A percentile compares a stretch with the other conserved stretches of the same genome.
Evolutionary conservation across 2,797 vertebrate genomes (phyloP).

Genomic region (Platalea minor): DNA sequence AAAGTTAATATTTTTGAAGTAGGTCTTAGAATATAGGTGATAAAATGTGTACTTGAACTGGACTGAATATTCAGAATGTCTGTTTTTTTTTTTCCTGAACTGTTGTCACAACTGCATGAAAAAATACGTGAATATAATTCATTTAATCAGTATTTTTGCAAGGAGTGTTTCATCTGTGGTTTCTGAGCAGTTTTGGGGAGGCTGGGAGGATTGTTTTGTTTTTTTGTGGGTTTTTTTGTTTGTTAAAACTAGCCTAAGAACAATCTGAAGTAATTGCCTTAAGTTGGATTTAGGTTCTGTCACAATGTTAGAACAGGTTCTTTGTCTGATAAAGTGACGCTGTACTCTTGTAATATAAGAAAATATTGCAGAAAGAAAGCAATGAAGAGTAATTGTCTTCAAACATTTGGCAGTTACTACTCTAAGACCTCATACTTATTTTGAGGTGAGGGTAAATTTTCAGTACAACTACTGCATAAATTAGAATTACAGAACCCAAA

Average conservation of each 20-base stretch:
- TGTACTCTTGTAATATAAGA: not conserved
- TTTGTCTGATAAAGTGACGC: slow-evolving; percentile 44
- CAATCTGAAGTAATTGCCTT: not conserved
- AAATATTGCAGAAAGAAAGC: slow-evolving; percentile 1
- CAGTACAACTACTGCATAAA: not conserved
- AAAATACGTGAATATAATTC: not conserved
- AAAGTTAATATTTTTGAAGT: not conserved
- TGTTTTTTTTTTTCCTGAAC: not conserved
- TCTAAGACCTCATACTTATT: not conserved
- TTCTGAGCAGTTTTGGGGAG: not conserved
- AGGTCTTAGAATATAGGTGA: not conserved
- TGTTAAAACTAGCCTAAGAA: not conserved
- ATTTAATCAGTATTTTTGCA: not conserved
- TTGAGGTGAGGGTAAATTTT: not conserved
- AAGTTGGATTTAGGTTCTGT: not conserved
- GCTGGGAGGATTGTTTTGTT: not conserved
- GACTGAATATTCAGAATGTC: not conserved
- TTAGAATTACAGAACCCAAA: not conserved
- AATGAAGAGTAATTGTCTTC: not conserved
- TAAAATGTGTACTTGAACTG: not conserved
- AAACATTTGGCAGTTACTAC: not conserved
- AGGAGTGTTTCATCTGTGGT: not conserved
- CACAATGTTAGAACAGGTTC: not conserved
- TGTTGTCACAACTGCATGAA: not conserved
- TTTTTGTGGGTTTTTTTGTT: not conserved